These are phyloP conservation scores for Rhegmatorhina hoffmannsi DNA, from an alignment of 2,113 vertebrate species.

Conservation along the genomic window DNA sequence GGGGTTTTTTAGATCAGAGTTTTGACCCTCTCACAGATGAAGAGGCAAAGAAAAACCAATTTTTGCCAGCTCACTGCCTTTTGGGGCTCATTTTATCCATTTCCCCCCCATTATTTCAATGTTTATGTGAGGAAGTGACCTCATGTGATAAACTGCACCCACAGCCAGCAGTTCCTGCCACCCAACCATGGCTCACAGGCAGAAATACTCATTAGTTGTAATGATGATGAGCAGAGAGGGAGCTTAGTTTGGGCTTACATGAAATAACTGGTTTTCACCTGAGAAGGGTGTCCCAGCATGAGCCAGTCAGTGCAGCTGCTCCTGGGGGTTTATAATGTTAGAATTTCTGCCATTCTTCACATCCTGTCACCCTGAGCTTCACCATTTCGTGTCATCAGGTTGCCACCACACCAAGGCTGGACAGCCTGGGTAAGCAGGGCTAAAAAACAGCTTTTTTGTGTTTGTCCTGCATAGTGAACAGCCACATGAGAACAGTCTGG, in stretches of 20 bases:
- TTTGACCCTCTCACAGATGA: neutral
- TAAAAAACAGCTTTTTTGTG: neutral
- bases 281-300: neutral
- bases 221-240: neutral
- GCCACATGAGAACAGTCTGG: neutral
- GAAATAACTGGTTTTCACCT: conserved; percentile 12
- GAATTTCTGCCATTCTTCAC: conserved; percentile 4
- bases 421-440: neutral
- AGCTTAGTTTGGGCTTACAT: neutral
- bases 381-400: neutral
- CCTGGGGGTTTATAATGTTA: conserved; percentile 2
- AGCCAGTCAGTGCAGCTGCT: conserved; percentile 20
- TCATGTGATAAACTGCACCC: neutral
- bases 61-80: neutral
- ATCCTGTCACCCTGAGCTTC: neutral
- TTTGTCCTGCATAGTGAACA: neutral
- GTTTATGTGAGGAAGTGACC: conserved; percentile 11
- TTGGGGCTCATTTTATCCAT: neutral
- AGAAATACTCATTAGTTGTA: neutral
- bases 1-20: neutral
- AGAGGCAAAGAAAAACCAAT: fast-evolving
- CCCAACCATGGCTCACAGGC: neutral
- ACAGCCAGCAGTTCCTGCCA: neutral
- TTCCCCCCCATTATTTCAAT: neutral
- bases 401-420: neutral